Evolutionary conservation across 2,888 invertebrate species (phyloP).

Genomic region (Conomelus anceps): DNA sequence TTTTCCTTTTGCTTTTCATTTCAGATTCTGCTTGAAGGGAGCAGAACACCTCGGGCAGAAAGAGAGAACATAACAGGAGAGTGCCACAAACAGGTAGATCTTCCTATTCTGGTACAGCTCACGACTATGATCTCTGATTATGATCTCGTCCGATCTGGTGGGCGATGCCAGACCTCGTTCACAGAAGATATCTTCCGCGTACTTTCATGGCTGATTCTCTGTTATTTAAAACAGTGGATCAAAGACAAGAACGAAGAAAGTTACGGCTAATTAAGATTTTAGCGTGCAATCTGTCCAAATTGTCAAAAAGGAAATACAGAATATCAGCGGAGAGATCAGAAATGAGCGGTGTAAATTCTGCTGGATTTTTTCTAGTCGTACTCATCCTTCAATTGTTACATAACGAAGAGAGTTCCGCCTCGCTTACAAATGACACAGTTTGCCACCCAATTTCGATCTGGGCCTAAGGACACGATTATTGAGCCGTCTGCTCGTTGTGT

Average conservation of each 20-base stretch:
- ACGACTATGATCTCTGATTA: background rate
- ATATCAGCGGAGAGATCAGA: background rate
- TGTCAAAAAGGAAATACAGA: background rate
- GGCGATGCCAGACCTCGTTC: background rate
- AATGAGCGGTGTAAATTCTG: background rate
- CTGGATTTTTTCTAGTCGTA: background rate
- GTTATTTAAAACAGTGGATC: background rate
- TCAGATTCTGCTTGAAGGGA: background rate
- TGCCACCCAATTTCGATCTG: background rate
- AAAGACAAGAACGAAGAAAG: background rate
- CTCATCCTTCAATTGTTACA: background rate
- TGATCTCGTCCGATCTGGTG: background rate
- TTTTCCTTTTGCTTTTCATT: background rate
- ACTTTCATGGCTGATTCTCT: background rate
- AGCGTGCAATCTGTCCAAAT: background rate
- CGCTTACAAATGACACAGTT: background rate
- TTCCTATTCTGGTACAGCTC: background rate
- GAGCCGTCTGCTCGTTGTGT: background rate
- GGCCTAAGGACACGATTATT: background rate
- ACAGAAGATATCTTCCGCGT: background rate
- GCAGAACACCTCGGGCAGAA: background rate
- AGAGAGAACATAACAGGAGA: background rate
- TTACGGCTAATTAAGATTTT: background rate
- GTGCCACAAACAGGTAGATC: background rate
- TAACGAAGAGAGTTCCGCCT: background rate